A percentile compares a stretch with the other conserved stretches of the same genome.
phyloP scores from a whole-genome alignment of 2,888 invertebrate genomes.

The Hypena proboscidalis region DNA sequence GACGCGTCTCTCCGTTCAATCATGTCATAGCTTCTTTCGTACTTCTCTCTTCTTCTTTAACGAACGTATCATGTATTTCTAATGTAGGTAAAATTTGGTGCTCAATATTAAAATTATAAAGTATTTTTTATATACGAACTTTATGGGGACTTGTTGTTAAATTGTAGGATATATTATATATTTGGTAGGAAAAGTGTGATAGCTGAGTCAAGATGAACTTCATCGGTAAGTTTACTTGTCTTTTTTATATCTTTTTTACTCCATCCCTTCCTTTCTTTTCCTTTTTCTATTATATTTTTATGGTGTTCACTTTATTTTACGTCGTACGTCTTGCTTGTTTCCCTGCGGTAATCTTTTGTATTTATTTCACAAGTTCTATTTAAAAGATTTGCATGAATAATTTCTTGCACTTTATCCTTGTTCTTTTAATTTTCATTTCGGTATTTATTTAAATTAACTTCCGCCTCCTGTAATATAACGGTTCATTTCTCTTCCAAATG shows the following conservation, averaged over 20 bases:
- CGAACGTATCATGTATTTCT: slow-evolving; percentile 82
- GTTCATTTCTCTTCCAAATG: neutral
- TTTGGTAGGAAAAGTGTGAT: slow-evolving; percentile 57
- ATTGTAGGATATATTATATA: slow-evolving; percentile 45
- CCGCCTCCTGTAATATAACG: neutral
- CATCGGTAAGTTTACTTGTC: slow-evolving; percentile 68
- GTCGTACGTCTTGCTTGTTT: neutral
- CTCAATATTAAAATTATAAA: slow-evolving; percentile 67
- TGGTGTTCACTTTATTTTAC: slow-evolving; percentile 1
- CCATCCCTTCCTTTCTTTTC: neutral
- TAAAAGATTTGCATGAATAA: neutral
- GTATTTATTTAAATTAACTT: slow-evolving; percentile 1
- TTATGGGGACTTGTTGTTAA: slow-evolving; percentile 71
- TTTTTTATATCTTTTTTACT: slow-evolving; percentile 11
- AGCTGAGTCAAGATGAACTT: slow-evolving; percentile 73
- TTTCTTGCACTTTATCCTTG: neutral
- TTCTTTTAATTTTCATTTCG: neutral
- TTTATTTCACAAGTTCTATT: neutral
- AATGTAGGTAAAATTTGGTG: slow-evolving; percentile 73
- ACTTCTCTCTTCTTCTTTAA: slow-evolving; percentile 65
- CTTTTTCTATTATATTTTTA: slow-evolving; percentile 6
- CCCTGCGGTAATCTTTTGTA: neutral
- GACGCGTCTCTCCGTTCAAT: slow-evolving; percentile 57
- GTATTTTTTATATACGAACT: slow-evolving; percentile 75
- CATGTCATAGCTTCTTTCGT: slow-evolving; percentile 68